Percentiles rank a stretch among this genome's conserved stretches.
Conservation (phyloP, 2,888 invertebrate genomes). For the Brenthis daphne region DNA sequence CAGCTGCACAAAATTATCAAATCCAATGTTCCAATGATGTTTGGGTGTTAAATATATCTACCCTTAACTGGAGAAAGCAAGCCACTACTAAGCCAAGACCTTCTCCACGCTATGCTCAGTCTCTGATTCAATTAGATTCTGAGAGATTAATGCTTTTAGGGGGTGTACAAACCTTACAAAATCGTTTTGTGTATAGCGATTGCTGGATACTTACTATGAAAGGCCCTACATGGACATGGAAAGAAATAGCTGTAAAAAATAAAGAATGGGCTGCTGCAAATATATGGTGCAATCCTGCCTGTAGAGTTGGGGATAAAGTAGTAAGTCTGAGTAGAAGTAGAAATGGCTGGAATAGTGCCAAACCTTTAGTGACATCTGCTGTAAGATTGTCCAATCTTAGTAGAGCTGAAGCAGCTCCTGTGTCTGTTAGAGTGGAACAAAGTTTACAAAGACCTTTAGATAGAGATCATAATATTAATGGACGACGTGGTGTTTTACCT, state of each 20-base stretch:
- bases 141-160: slow-evolving; percentile 91
- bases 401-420: slow-evolving; percentile 70
- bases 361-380: slow-evolving; percentile 81
- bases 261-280: slow-evolving; percentile 91
- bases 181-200: slow-evolving; percentile 90
- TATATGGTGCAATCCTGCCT: slow-evolving; percentile 97
- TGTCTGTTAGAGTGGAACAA: slow-evolving; percentile 75
- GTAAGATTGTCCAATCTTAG: slow-evolving; percentile 70
- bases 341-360: slow-evolving; percentile 77
- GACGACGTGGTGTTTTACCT: slow-evolving; percentile 83
- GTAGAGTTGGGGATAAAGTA: slow-evolving; percentile 88
- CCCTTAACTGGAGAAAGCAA: slow-evolving; percentile 90
- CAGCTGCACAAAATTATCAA: slow-evolving; percentile 72
- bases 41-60: slow-evolving; percentile 92
- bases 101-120: slow-evolving; percentile 94
- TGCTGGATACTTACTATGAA: slow-evolving; percentile 94
- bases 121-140: slow-evolving; percentile 91
- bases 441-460: slow-evolving; percentile 80
- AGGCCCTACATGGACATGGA: slow-evolving; percentile 88
- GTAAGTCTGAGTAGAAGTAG: slow-evolving; percentile 87
- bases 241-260: slow-evolving; percentile 88
- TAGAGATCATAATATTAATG: slow-evolving; percentile 88
- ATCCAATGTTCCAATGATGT: slow-evolving; percentile 89
- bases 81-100: slow-evolving; percentile 87
- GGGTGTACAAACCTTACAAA: slow-evolving; percentile 93